phyloP scores from a whole-genome alignment of 2,888 invertebrate species.

The Acronicta leporina region DNA sequence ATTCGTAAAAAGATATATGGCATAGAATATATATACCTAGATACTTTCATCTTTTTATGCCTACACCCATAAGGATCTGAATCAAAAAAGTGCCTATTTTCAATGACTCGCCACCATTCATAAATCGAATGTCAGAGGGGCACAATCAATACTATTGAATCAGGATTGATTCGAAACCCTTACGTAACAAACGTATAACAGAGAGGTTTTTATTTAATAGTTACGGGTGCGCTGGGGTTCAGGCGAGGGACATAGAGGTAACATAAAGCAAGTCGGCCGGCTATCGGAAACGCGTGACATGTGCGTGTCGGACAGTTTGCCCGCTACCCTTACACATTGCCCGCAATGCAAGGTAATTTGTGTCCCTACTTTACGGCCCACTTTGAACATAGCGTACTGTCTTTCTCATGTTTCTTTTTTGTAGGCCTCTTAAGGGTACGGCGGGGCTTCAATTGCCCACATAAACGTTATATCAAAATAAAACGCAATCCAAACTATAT shows the following conservation, averaged over 20 bases:
- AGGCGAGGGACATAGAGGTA: slow-evolving; percentile 30
- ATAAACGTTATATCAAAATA: no score
- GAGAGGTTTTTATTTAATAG: slow-evolving; percentile 44
- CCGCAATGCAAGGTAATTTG: neutral
- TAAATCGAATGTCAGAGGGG: slow-evolving; percentile 10
- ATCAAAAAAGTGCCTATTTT: neutral
- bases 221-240: slow-evolving; percentile 34
- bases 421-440: no score
- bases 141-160: slow-evolving; percentile 44
- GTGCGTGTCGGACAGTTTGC: slow-evolving; percentile 51
- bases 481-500: no score
- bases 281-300: slow-evolving; percentile 50
- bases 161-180: slow-evolving; percentile 35
- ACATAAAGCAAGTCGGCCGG: slow-evolving; percentile 34
- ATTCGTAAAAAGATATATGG: no score
- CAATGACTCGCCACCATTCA: neutral
- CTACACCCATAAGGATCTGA: no score
- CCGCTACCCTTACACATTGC: slow-evolving; percentile 11
- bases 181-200: slow-evolving; percentile 32
- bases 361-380: slow-evolving; percentile 27
- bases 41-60: no score
- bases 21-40: no score
- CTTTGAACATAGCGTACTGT: slow-evolving; percentile 1
- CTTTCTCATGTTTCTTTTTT: no score
- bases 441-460: no score